A percentile compares a stretch with the other conserved stretches of the same genome.
phyloP scores from a whole-genome alignment of 2,888 invertebrate genomes.

The Dyspetes luteomarginatus region DNA sequence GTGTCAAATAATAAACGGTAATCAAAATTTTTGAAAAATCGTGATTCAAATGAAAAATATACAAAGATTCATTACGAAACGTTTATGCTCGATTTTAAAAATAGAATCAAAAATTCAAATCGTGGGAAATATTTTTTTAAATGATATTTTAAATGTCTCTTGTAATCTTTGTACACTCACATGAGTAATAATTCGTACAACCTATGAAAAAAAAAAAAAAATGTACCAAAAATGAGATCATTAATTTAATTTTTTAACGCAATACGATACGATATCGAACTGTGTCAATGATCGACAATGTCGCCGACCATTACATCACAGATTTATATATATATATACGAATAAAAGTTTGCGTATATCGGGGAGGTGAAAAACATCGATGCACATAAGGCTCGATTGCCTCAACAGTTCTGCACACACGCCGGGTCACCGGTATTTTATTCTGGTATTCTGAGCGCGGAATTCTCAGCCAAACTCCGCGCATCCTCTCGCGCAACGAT shows the following conservation, averaged over 20 bases:
- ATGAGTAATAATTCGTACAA: too few species aligned
- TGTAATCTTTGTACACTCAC: too few species aligned
- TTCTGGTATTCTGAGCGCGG: conserved; percentile 60
- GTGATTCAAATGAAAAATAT: too few species aligned
- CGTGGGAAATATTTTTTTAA: too few species aligned
- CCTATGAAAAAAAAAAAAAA: neutral
- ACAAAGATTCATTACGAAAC: too few species aligned
- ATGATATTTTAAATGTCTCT: too few species aligned
- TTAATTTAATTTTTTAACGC: neutral
- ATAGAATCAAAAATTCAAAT: too few species aligned
- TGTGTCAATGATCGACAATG: neutral
- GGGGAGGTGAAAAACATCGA: neutral
- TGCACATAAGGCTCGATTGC: conserved; percentile 11
- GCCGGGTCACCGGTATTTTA: conserved; percentile 57
- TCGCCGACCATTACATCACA: neutral
- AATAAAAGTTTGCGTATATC: neutral
- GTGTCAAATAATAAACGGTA: too few species aligned
- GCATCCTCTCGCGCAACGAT: conserved; percentile 49
- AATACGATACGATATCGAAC: neutral
- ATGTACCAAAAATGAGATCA: too few species aligned
- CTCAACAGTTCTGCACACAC: conserved; percentile 16
- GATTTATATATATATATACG: too few species aligned
- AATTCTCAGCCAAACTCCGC: conserved; percentile 32
- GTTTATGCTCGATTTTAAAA: too few species aligned
- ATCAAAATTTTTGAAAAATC: too few species aligned